phyloP scores from a whole-genome alignment of 2,113 vertebrate species.

The Lichenostomus cassidix region DNA sequence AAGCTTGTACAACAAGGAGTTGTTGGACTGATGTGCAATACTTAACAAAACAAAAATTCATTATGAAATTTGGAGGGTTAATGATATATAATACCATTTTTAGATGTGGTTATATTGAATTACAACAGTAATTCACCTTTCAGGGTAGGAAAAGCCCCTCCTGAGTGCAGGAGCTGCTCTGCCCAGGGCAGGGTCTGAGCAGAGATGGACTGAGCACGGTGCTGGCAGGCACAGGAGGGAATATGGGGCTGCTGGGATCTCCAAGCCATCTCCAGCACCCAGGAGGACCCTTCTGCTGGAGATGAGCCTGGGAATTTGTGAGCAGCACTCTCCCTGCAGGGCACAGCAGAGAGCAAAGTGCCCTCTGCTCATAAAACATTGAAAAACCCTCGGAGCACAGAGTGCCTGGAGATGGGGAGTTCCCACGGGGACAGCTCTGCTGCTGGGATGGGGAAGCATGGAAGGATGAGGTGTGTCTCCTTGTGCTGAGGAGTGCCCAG shows the following conservation, averaged over 20 bases:
- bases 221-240: background rate
- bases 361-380: background rate
- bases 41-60: background rate
- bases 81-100: background rate
- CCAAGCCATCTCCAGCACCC: background rate
- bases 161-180: background rate
- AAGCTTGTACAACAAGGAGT: background rate
- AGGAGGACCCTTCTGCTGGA: background rate
- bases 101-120: fast-evolving
- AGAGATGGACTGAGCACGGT: background rate
- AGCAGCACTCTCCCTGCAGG: background rate
- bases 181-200: fast-evolving
- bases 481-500: background rate
- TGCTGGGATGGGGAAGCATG: background rate
- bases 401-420: background rate
- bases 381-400: background rate
- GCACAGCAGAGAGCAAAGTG: background rate
- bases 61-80: fast-evolving
- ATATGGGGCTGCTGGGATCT: background rate
- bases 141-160: background rate
- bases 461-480: background rate
- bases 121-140: fast-evolving
- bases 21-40: background rate
- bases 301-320: background rate
- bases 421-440: background rate